phyloP scores from a whole-genome alignment of 1,140 invertebrate species.

The Caenorhabditis elegans region DNA sequence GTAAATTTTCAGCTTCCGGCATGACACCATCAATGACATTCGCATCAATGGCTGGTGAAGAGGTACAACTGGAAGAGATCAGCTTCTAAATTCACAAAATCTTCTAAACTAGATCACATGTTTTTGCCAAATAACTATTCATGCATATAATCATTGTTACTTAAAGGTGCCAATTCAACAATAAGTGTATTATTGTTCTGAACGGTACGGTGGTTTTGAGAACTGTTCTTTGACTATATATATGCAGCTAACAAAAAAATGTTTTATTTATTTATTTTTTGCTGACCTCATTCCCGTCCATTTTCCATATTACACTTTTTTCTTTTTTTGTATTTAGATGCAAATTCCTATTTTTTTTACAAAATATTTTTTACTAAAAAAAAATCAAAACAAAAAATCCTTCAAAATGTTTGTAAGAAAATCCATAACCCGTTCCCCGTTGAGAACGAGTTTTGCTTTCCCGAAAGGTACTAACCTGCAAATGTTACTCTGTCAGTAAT shows the following conservation, averaged over 20 bases:
- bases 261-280: neutral
- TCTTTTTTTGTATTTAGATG: conserved; percentile 16
- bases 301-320: neutral
- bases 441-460: conserved; percentile 8
- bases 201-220: neutral
- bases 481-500: conserved; percentile 28
- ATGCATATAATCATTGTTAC: neutral
- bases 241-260: neutral
- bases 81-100: conserved; percentile 39
- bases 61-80: conserved; percentile 57
- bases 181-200: neutral
- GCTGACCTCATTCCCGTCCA: conserved; percentile 29
- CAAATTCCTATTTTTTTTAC: neutral
- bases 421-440: conserved; percentile 24
- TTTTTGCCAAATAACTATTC: conserved; percentile 3
- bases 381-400: neutral
- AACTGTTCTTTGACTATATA: conserved; percentile 15
- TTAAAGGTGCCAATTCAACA: neutral
- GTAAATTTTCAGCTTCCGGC: conserved; percentile 39
- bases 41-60: conserved; percentile 54
- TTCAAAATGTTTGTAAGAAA: conserved; percentile 1
- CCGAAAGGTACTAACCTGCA: neutral
- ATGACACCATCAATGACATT: conserved; percentile 50
- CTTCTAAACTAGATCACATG: neutral
- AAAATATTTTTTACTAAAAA: neutral